Evolutionary conservation across 2,113 vertebrate genomes (phyloP).

Genomic region (Rattus rattus): DNA sequence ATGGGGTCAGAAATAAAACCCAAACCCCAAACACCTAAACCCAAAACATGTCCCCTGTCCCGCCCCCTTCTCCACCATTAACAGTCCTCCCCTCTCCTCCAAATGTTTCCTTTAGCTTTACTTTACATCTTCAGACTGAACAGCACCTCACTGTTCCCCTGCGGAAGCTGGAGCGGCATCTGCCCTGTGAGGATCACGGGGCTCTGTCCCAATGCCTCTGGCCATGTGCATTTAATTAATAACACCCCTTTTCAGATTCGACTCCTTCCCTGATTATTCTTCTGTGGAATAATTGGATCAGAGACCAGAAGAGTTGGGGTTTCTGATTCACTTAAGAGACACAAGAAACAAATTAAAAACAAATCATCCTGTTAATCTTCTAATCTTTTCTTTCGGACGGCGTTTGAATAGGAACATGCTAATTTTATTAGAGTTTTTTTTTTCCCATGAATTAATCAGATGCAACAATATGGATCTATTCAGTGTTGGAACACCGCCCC

Average conservation of each 20-base stretch:
- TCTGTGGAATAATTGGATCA: background rate
- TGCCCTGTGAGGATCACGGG: background rate
- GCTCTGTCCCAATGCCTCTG: background rate
- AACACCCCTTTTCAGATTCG: background rate
- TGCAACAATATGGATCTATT: background rate
- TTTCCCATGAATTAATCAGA: background rate
- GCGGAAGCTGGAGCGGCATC: background rate
- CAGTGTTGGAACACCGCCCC: background rate
- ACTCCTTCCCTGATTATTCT: background rate
- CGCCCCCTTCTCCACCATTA: background rate
- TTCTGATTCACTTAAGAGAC: background rate
- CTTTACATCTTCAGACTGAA: background rate
- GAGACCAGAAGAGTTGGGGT: background rate
- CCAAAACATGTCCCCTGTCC: constrained; percentile 9
- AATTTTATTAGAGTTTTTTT: constrained; percentile 23
- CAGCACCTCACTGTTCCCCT: constrained; percentile 21
- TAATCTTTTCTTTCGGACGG: background rate
- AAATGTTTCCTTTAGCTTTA: constrained; percentile 39
- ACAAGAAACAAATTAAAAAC: background rate
- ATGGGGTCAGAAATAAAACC: constrained; percentile 2
- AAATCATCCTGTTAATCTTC: background rate
- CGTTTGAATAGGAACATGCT: background rate
- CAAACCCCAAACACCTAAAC: background rate
- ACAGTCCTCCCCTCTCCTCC: background rate
- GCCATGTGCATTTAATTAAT: too few relatives aligned